Conservation (phyloP, 2,888 invertebrate species). For the Orthosia gothica region DNA sequence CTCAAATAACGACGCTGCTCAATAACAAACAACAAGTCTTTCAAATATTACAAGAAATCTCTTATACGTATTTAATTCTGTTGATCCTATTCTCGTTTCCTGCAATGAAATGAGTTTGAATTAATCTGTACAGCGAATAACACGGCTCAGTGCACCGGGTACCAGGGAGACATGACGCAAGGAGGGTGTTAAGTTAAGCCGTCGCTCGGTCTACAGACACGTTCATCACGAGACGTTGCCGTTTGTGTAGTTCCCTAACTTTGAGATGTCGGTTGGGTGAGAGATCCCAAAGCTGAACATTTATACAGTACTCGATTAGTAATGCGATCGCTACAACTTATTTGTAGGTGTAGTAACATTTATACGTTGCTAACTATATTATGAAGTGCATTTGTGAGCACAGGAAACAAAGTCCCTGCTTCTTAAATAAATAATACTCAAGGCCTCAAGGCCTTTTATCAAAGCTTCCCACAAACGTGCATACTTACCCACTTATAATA, state of each 20-base stretch:
- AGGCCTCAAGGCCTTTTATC: background rate
- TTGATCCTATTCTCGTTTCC: slow-evolving; percentile 50
- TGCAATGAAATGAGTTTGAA: slow-evolving; percentile 61
- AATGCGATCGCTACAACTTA: slow-evolving; percentile 3
- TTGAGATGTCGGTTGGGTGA: slow-evolving; percentile 39
- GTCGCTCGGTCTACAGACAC: slow-evolving; percentile 46
- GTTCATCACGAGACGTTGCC: slow-evolving; percentile 44
- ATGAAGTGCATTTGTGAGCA: no score
- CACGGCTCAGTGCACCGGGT: slow-evolving; percentile 66
- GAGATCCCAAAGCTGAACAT: slow-evolving; percentile 8
- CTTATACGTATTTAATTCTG: slow-evolving; percentile 31
- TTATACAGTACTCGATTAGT: slow-evolving; percentile 4
- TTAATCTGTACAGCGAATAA: slow-evolving; percentile 64
- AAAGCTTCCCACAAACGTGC: background rate
- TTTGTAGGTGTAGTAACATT: background rate
- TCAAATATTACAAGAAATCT: slow-evolving; percentile 33
- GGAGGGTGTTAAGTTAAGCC: slow-evolving; percentile 65
- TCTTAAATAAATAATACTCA: no score
- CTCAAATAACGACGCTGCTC: slow-evolving; percentile 1
- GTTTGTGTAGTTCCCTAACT: slow-evolving; percentile 37
- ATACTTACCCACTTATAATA: slow-evolving; percentile 33
- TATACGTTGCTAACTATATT: no score
- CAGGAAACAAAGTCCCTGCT: no score
- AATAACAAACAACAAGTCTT: slow-evolving; percentile 28
- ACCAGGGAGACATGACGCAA: slow-evolving; percentile 65